These are phyloP conservation scores for Eupeodes latifasciatus DNA, from an alignment of 2,888 invertebrate genomes.

Conservation along the genomic window DNA sequence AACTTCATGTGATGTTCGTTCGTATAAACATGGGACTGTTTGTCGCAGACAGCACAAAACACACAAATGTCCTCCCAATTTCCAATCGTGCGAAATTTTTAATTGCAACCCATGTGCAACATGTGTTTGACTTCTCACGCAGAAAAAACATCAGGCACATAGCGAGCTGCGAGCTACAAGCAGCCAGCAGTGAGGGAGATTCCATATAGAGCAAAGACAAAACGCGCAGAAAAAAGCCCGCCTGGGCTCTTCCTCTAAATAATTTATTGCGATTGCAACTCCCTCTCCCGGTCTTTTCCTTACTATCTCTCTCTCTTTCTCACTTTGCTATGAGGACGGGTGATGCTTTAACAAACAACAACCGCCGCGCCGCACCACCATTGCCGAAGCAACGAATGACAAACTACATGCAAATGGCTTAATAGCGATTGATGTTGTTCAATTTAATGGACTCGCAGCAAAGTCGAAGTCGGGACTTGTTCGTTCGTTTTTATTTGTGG, in stretches of 20 bases:
- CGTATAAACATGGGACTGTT: conserved; percentile 23
- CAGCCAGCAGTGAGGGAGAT: background rate
- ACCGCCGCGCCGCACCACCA: background rate
- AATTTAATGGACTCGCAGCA: conserved; percentile 49
- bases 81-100: conserved; percentile 66
- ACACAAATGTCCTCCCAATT: conserved; percentile 69
- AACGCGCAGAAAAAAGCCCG: background rate
- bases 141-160: conserved; percentile 4
- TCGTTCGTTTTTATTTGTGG: conserved; percentile 17
- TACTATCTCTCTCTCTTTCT: conserved; percentile 7
- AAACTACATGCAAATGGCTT: conserved; percentile 72
- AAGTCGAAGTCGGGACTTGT: conserved; percentile 17
- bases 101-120: conserved; percentile 73
- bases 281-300: conserved; percentile 9
- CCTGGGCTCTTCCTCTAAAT: conserved; percentile 37
- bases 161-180: background rate
- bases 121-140: conserved; percentile 72
- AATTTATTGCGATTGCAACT: conserved; percentile 62
- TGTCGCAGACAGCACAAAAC: conserved; percentile 43
- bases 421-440: conserved; percentile 69
- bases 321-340: background rate
- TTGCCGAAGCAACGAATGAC: conserved; percentile 39
- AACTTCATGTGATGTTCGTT: conserved; percentile 6
- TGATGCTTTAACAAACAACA: conserved; percentile 20
- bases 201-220: conserved; percentile 7